These are phyloP conservation scores for Myiotriccus ornatus DNA, from an alignment of 2,797 vertebrate species.

Conservation along the genomic window DNA sequence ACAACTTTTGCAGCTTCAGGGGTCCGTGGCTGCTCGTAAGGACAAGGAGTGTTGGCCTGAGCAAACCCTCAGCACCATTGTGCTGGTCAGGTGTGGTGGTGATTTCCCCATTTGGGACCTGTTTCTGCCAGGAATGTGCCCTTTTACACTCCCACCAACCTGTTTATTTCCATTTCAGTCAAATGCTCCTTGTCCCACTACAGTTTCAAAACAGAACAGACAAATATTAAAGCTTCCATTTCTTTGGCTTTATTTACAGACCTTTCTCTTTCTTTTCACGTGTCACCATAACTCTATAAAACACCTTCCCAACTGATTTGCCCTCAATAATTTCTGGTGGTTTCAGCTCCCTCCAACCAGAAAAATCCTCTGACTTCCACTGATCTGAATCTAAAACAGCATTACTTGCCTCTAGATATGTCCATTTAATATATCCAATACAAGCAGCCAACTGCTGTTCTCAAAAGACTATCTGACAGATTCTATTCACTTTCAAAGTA, in stretches of 20 bases:
- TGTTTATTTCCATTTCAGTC: not conserved
- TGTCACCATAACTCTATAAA: not conserved
- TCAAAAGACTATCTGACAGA: conserved; percentile 78
- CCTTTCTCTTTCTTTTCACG: not conserved
- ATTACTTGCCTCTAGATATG: conserved; percentile 67
- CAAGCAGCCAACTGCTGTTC: conserved; percentile 76
- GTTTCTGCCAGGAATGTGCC: not conserved
- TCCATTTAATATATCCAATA: conserved; percentile 74
- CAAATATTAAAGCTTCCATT: conserved; percentile 6
- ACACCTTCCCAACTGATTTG: conserved; percentile 8
- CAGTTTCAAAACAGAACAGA: not conserved
- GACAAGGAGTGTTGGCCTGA: not conserved
- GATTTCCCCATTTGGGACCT: not conserved
- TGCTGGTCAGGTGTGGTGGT: not conserved
- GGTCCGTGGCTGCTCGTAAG: not conserved
- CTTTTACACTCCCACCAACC: not conserved
- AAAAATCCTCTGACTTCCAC: conserved; percentile 45
- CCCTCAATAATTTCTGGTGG: conserved; percentile 14
- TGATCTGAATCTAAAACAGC: conserved; percentile 50
- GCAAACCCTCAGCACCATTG: not conserved
- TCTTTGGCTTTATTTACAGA: conserved; percentile 29
- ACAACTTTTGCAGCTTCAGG: not conserved
- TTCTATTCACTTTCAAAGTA: conserved; percentile 82
- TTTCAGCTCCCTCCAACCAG: not conserved
- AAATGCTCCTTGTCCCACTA: not conserved